Percentiles rank a stretch among this genome's conserved stretches.
These are phyloP conservation scores for Paedocypris sp. DNA, from an alignment of 2,113 vertebrate species.

Conservation along the genomic window DNA sequence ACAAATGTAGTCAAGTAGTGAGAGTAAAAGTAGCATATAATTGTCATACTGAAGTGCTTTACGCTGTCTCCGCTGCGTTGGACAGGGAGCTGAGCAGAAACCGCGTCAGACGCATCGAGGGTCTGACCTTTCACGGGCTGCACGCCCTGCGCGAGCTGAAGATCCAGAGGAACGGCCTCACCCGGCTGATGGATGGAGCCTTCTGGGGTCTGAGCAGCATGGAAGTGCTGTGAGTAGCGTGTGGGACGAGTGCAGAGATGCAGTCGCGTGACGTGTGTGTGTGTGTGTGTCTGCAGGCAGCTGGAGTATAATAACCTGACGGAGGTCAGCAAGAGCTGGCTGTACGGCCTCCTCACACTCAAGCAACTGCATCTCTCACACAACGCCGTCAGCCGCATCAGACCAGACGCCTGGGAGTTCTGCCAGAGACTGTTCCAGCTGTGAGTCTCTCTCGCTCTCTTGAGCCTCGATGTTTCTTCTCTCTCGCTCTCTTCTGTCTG, in stretches of 20 bases:
- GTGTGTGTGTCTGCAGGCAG: slow-evolving; percentile 64
- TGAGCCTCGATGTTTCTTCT: too few species aligned
- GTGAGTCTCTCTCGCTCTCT: slow-evolving; percentile 65
- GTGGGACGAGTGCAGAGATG: neutral
- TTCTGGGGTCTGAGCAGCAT: slow-evolving; percentile 92
- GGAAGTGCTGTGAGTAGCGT: slow-evolving; percentile 79
- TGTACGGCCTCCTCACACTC: slow-evolving; percentile 85
- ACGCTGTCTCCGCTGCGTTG: neutral
- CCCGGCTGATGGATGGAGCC: slow-evolving; percentile 86
- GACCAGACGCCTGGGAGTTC: slow-evolving; percentile 90
- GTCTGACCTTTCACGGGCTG: slow-evolving; percentile 87
- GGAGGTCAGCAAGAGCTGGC: slow-evolving; percentile 92
- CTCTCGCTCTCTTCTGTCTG: too few species aligned
- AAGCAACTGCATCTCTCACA: slow-evolving; percentile 89
- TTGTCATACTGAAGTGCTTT: too few species aligned
- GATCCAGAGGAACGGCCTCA: slow-evolving; percentile 81
- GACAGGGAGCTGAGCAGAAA: slow-evolving; percentile 86
- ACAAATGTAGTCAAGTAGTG: too few species aligned
- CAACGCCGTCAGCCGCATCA: slow-evolving; percentile 86
- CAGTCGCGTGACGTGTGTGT: slow-evolving; percentile 4
- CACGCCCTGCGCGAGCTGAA: slow-evolving; percentile 76
- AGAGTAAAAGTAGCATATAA: too few species aligned
- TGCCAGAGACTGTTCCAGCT: slow-evolving; percentile 93
- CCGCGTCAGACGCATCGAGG: slow-evolving; percentile 79
- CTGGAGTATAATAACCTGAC: slow-evolving; percentile 94